phyloP scores from a whole-genome alignment of 2,888 invertebrate genomes.

The Phengaris arion region DNA sequence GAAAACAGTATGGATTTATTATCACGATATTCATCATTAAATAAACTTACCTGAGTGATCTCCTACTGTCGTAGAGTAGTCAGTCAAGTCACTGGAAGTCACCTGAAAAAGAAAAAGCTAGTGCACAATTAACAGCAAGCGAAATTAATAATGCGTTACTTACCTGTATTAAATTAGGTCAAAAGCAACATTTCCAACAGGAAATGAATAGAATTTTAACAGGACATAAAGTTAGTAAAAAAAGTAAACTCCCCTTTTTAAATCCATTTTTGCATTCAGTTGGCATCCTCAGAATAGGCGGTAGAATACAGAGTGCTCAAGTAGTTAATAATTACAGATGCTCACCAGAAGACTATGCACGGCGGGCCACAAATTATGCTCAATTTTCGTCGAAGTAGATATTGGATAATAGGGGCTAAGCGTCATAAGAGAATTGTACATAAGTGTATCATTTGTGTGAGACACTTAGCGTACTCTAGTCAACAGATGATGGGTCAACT shows the following conservation, averaged over 20 bases:
- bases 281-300: too few relatives aligned
- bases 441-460: conserved; percentile 33
- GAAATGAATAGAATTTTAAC: not conserved
- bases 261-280: too few relatives aligned
- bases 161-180: conserved; percentile 11
- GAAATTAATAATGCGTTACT: conserved; percentile 24
- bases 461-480: not conserved
- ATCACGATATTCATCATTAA: too few relatives aligned
- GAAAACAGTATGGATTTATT: too few relatives aligned
- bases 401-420: conserved; percentile 36
- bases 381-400: conserved; percentile 34
- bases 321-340: conserved; percentile 36
- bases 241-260: too few relatives aligned
- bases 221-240: too few relatives aligned
- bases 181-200: not conserved
- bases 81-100: too few relatives aligned
- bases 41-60: too few relatives aligned
- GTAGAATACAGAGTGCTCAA: too few relatives aligned
- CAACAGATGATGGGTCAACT: conserved; percentile 39
- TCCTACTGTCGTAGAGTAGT: too few relatives aligned
- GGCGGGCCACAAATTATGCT: conserved; percentile 40
- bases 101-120: not conserved
- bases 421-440: conserved; percentile 30
- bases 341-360: conserved; percentile 41
- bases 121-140: not conserved